These are phyloP conservation scores for Idaea biselata DNA, from an alignment of 2,888 invertebrate species.

Conservation along the genomic window DNA sequence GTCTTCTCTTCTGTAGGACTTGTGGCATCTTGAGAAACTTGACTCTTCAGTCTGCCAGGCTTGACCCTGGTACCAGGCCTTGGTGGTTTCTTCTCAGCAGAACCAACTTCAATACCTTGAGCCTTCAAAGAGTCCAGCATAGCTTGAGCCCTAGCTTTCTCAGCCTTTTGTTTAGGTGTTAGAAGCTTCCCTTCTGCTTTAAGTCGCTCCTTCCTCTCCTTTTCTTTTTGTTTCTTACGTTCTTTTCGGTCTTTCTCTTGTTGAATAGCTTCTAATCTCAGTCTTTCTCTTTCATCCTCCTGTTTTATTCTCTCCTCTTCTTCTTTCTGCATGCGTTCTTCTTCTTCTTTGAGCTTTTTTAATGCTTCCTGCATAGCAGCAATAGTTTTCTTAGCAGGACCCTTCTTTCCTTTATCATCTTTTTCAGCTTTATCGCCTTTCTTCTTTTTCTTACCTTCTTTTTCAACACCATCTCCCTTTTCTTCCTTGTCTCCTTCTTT, in stretches of 20 bases:
- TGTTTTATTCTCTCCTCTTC: conserved; percentile 90
- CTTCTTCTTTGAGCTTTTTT: conserved; percentile 93
- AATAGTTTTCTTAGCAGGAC: conserved; percentile 91
- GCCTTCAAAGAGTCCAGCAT: conserved; percentile 94
- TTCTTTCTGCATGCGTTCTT: conserved; percentile 86
- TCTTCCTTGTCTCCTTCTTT: conserved; percentile 56
- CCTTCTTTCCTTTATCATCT: conserved; percentile 83
- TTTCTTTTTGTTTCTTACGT: conserved; percentile 94
- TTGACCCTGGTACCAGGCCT: conserved; percentile 88
- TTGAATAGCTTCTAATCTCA: conserved; percentile 86
- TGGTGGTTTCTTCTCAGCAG: conserved; percentile 82
- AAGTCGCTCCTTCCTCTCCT: conserved; percentile 93
- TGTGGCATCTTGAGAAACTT: conserved; percentile 80
- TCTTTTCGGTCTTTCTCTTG: conserved; percentile 94
- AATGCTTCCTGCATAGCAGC: conserved; percentile 95
- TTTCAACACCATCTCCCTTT: conserved; percentile 46
- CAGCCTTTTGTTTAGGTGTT: conserved; percentile 96
- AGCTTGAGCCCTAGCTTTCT: conserved; percentile 92
- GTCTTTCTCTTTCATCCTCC: conserved; percentile 87
- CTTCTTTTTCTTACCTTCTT: conserved; percentile 73
- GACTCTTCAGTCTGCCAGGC: conserved; percentile 85
- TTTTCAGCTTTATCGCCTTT: conserved; percentile 67
- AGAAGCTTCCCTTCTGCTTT: conserved; percentile 98
- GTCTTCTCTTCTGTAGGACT: conserved; percentile 73
- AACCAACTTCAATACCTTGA: conserved; percentile 91